phyloP scores from a whole-genome alignment of 1,140 invertebrate species.

The Brachionus calyciflorus region DNA sequence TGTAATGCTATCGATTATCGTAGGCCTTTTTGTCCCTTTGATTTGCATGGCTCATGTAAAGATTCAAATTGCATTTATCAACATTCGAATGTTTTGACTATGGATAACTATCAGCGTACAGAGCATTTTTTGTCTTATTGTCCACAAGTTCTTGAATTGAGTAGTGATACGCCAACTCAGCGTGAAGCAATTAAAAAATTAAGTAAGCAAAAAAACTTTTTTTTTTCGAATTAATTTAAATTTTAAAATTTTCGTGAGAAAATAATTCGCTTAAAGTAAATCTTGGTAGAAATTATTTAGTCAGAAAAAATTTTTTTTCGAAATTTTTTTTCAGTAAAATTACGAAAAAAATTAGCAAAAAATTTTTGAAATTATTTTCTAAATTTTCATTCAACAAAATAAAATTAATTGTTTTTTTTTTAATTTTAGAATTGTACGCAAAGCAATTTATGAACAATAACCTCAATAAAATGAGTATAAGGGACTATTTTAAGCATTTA shows the following conservation, averaged over 20 bases:
- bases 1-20: constrained; percentile 25
- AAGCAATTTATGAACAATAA: constrained; percentile 44
- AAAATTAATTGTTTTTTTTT: background rate
- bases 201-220: too few relatives aligned
- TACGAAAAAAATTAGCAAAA: too few relatives aligned
- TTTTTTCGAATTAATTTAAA: too few relatives aligned
- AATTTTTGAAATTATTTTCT: too few relatives aligned
- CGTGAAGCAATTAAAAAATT: constrained; percentile 32
- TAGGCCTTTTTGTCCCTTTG: constrained; percentile 43
- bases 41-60: constrained; percentile 44
- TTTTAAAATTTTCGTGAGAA: too few relatives aligned
- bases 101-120: constrained; percentile 45
- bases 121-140: constrained; percentile 45
- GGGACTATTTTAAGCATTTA: constrained; percentile 42
- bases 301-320: too few relatives aligned
- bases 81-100: constrained; percentile 32
- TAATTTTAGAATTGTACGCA: constrained; percentile 16
- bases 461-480: constrained; percentile 41
- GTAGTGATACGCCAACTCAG: background rate
- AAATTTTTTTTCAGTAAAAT: too few relatives aligned
- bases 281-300: too few relatives aligned
- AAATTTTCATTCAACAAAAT: background rate
- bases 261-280: too few relatives aligned
- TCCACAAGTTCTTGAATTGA: constrained; percentile 16
- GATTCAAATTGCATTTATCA: constrained; percentile 43